Percentiles rank a stretch among this genome's conserved stretches.
phyloP scores from a whole-genome alignment of 2,113 vertebrate species.

The Chelonoidis abingdonii region DNA sequence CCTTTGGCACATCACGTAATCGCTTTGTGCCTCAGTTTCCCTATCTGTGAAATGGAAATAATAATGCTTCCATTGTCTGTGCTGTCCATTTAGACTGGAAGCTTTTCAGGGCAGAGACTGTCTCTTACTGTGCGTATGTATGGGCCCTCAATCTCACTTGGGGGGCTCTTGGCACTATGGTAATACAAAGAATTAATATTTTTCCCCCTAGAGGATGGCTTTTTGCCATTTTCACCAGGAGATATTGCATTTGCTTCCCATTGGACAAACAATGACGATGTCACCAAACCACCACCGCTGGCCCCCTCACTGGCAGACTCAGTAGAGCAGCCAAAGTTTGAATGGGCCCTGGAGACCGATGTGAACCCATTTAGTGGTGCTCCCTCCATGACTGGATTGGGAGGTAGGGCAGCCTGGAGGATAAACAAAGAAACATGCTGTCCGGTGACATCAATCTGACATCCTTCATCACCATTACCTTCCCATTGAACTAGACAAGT shows the following conservation, averaged over 20 bases:
- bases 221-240: not conserved
- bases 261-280: not conserved
- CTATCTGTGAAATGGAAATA: not conserved
- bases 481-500: not conserved
- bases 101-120: too few species aligned
- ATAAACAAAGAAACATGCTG: not conserved
- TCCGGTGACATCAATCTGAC: not conserved
- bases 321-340: not conserved
- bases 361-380: not conserved
- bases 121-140: not conserved
- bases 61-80: not conserved
- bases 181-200: not conserved
- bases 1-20: not conserved
- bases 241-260: not conserved
- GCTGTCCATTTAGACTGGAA: not conserved
- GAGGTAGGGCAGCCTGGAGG: not conserved
- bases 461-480: not conserved
- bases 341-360: not conserved
- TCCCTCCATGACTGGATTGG: not conserved
- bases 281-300: not conserved
- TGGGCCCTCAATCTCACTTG: not conserved
- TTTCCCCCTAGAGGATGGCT: not conserved
- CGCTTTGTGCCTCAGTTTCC: not conserved
- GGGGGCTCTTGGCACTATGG: not conserved
- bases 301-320: not conserved